phyloP scores from a whole-genome alignment of 2,797 vertebrate species.

The Cottoperca gobio region DNA sequence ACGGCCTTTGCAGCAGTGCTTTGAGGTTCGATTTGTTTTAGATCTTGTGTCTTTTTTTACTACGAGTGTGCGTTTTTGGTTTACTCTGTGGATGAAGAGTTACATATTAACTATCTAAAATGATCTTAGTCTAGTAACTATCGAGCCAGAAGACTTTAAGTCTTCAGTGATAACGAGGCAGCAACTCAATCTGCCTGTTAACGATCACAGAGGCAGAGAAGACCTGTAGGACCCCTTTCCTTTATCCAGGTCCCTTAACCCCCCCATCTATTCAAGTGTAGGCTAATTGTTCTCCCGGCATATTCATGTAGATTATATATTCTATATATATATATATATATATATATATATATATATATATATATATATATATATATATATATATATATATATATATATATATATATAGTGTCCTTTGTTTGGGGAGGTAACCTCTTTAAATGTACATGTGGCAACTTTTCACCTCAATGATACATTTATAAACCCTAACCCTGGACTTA shows the following conservation, averaged over 20 bases:
- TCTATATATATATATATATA: no score
- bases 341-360: no score
- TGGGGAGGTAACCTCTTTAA: neutral
- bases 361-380: no score
- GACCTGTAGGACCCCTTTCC: no score
- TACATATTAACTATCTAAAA: slow-evolving; percentile 2
- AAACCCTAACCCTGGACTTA: neutral
- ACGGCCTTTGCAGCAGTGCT: neutral
- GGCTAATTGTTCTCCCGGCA: no score
- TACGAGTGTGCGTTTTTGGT: neutral
- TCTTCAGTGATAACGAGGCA: slow-evolving; percentile 22
- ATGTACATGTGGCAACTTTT: neutral
- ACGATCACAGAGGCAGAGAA: no score
- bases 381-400: no score
- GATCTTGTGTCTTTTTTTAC: neutral
- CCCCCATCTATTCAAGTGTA: no score
- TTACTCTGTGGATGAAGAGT: neutral
- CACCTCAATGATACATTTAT: neutral
- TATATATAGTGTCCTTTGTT: no score
- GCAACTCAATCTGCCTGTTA: no score
- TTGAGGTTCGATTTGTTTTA: slow-evolving; percentile 1
- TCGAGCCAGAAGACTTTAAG: neutral
- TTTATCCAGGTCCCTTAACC: no score
- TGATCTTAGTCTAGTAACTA: neutral
- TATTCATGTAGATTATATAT: no score